These are phyloP conservation scores for Nerophis lumbriciformis DNA, from an alignment of 2,113 vertebrate genomes.

Conservation along the genomic window DNA sequence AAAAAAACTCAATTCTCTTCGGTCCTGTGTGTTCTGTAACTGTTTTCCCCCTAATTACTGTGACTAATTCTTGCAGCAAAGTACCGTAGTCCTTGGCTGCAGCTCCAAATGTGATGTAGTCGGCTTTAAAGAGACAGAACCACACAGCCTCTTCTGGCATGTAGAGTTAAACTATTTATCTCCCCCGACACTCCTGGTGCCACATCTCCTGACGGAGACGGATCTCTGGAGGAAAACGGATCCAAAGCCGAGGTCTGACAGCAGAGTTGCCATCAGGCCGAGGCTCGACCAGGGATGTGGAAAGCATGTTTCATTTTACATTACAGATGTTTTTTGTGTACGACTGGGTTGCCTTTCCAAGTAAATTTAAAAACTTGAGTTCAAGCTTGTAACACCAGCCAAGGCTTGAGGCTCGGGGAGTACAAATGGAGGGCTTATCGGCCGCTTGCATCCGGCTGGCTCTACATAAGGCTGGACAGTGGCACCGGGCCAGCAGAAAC, in stretches of 20 bases:
- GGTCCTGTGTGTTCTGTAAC: no score
- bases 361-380: slow-evolving; percentile 44
- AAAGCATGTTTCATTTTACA: slow-evolving; percentile 37
- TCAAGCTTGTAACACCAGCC: slow-evolving; percentile 35
- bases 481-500: slow-evolving; percentile 10
- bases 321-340: slow-evolving; percentile 42
- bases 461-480: slow-evolving; percentile 14
- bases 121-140: slow-evolving; percentile 24
- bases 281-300: slow-evolving; percentile 38
- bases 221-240: slow-evolving; percentile 23
- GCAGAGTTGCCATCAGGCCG: slow-evolving; percentile 34
- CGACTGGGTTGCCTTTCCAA: slow-evolving; percentile 29
- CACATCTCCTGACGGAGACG: slow-evolving; percentile 43
- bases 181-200: slow-evolving; percentile 40
- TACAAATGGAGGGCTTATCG: slow-evolving; percentile 50
- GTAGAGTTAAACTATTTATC: slow-evolving; percentile 49
- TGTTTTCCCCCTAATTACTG: not conserved
- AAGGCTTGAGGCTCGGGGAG: slow-evolving; percentile 23
- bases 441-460: slow-evolving; percentile 28
- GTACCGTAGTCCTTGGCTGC: not conserved
- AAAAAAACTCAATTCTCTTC: no score
- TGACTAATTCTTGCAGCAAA: not conserved
- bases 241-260: slow-evolving; percentile 19
- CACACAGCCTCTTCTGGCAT: slow-evolving; percentile 33
- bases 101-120: slow-evolving; percentile 16